Conservation (phyloP, 2,797 vertebrate genomes). For the Austrolebias charrua region DNA sequence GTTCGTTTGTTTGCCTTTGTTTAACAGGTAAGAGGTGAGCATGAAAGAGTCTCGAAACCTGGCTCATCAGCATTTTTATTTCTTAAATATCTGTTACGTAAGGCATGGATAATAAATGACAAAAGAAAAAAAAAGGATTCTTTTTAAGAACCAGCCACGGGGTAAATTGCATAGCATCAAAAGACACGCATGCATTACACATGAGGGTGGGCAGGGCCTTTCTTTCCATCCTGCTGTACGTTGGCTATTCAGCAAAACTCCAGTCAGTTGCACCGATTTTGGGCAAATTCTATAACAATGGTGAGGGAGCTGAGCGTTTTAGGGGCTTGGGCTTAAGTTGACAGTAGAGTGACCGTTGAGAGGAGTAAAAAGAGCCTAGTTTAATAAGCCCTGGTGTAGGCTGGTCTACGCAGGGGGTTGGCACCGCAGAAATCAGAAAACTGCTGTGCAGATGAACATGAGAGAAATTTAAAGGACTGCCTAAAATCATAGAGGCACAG, state of each 20-base stretch:
- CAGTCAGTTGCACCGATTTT: slow-evolving; percentile 40
- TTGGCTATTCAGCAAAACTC: slow-evolving; percentile 45
- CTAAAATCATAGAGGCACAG: slow-evolving; percentile 45
- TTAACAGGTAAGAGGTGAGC: slow-evolving; percentile 46
- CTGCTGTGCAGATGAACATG: slow-evolving; percentile 70
- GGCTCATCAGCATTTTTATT: slow-evolving; percentile 68
- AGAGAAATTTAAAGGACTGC: slow-evolving; percentile 55
- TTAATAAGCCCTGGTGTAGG: slow-evolving; percentile 75
- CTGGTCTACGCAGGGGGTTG: slow-evolving; percentile 75
- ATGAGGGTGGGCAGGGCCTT: slow-evolving; percentile 57
- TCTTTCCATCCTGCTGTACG: slow-evolving; percentile 40
- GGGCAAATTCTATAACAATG: slow-evolving; percentile 58
- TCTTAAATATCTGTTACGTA: slow-evolving; percentile 73
- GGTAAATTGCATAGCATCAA: slow-evolving; percentile 78
- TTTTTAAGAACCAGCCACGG: slow-evolving; percentile 71
- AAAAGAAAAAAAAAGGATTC: slow-evolving; percentile 45
- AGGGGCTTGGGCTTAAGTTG: slow-evolving; percentile 67
- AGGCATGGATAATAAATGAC: slow-evolving; percentile 76
- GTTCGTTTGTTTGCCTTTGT: slow-evolving; percentile 38
- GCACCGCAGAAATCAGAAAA: slow-evolving; percentile 65
- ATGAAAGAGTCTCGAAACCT: slow-evolving; percentile 64
- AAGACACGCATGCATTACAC: slow-evolving; percentile 79
- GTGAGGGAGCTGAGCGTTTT: slow-evolving; percentile 43
- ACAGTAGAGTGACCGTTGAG: slow-evolving; percentile 68
- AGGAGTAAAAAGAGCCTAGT: slow-evolving; percentile 67